Base-by-base conservation (phyloP, 1,140 invertebrate species). In the Dryas iulia region DNA sequence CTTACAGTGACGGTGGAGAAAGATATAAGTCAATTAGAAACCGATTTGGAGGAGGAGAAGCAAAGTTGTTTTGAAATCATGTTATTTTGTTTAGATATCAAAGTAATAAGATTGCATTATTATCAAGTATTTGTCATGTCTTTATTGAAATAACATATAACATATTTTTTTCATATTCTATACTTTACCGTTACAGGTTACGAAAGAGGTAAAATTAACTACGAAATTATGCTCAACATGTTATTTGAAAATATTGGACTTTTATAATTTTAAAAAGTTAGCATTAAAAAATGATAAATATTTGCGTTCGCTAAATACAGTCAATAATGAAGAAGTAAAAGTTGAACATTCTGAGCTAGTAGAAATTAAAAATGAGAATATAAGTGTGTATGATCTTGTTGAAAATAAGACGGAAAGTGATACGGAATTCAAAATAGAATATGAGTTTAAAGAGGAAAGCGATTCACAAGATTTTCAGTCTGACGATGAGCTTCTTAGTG, bases 401-500 rank as follows among this genome's bases (percentile, higher is more conserved):
- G 64, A 64, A 30, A 47, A 74, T 66, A 62, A 66, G 21, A 64
- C 59, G 10, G 47, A 71, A 54, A 26, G 56, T 65, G 69, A 73
- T 7, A 52, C 23, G 1, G 62, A 73, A 24, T 53, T 66, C 7
- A 73, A 66, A 57, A 53, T 72, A 54, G 59, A 71, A 12, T 28
- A 54, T 59, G 53, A 73, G 31, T 30, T 80, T 28, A 79, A 77
- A 64, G 69, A 71, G n/a, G 74, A 84, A 67, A 56, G 59, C 59
- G 66, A 73, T 52, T 33, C 61, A 14, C 39, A 61, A 5, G 70
- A 79, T 25, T 59, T 56, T 23, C 71, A 81, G 4, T 85, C 85
- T 1, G 85, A 89, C 64, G 74, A 89, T 62, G 82, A 86, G 28
- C 59, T 84, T 1, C 71, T 89, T 18, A 89, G 84, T 81, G 81